A percentile compares a stretch with the other conserved stretches of the same genome.
These are phyloP conservation scores for Sclerurus mexicanus DNA, from an alignment of 2,113 vertebrate genomes.

Conservation along the genomic window DNA sequence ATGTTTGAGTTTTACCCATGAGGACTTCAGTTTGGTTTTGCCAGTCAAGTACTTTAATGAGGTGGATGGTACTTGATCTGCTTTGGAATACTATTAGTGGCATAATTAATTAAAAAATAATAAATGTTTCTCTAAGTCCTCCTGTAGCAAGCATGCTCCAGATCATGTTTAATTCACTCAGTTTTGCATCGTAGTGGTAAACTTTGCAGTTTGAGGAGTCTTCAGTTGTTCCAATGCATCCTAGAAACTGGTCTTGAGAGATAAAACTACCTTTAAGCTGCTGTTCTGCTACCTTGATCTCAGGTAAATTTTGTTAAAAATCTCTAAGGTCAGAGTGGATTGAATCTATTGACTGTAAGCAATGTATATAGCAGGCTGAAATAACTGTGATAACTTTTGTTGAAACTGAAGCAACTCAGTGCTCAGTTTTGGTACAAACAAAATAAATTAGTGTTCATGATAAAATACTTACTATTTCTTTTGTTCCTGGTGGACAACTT, in stretches of 20 bases:
- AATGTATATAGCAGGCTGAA: neutral
- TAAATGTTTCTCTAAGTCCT: neutral
- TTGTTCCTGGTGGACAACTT: slow-evolving; percentile 76
- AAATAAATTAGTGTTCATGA: neutral
- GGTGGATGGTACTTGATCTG: neutral
- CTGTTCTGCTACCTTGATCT: neutral
- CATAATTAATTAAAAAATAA: neutral
- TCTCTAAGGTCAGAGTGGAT: neutral
- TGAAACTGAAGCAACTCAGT: neutral
- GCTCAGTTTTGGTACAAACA: neutral
- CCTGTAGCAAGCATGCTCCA: neutral
- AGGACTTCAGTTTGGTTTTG: neutral
- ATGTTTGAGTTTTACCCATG: neutral
- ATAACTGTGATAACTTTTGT: neutral
- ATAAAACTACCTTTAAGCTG: neutral
- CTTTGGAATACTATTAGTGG: neutral
- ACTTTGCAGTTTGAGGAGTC: neutral
- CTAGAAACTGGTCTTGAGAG: neutral
- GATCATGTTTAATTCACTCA: neutral
- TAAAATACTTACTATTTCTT: slow-evolving; percentile 70
- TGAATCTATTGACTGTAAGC: neutral
- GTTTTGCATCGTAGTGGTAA: neutral
- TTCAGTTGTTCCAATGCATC: neutral
- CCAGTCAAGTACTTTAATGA: neutral
- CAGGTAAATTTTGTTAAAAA: neutral